Conservation (phyloP, 2,113 vertebrate species). For the Mirza zaza region DNA sequence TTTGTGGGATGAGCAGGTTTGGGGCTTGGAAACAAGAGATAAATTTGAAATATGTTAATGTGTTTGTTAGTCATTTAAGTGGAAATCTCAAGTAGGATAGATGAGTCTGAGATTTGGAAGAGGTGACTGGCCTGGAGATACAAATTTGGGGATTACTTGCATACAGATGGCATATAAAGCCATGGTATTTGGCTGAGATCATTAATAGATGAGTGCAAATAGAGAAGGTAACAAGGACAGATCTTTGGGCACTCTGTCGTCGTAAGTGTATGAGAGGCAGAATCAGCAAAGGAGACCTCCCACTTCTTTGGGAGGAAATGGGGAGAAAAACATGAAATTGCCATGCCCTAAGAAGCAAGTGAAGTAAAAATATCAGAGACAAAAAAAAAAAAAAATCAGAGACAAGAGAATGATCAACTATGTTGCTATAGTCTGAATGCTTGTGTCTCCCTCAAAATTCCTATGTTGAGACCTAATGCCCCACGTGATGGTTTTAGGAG, state of each 20-base stretch:
- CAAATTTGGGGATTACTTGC: neutral
- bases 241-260: neutral
- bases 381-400: neutral
- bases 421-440: neutral
- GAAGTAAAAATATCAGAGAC: neutral
- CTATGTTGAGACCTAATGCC: neutral
- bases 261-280: neutral
- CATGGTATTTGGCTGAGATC: neutral
- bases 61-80: neutral
- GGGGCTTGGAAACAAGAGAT: neutral
- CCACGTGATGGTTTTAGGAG: neutral
- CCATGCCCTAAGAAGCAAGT: neutral
- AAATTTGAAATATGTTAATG: neutral
- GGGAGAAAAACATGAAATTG: neutral
- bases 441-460: neutral
- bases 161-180: neutral
- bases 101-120: neutral
- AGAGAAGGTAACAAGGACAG: neutral
- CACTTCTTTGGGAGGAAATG: neutral
- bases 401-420: neutral
- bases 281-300: neutral
- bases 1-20: neutral
- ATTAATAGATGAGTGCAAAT: neutral
- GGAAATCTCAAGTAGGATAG: neutral
- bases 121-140: neutral